Evolutionary conservation across 2,888 invertebrate species (phyloP).

Genomic region (Stenoptilia bipunctidactyla): DNA sequence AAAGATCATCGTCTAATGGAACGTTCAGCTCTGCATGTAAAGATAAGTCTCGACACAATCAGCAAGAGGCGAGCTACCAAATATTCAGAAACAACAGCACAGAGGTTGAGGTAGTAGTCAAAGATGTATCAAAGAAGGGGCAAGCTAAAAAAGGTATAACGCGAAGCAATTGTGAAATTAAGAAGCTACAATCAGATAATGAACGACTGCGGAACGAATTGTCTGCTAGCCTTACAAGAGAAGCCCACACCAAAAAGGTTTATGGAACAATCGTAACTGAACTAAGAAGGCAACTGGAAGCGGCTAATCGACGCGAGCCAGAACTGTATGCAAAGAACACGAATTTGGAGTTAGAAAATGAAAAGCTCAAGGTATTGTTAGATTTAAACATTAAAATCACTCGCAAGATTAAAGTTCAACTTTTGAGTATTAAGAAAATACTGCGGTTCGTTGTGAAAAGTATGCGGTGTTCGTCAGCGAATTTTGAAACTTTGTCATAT

Average conservation of each 20-base stretch:
- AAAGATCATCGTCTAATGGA: conserved; percentile 19
- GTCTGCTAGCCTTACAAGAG: background rate
- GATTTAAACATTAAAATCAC: background rate
- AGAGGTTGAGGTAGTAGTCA: conserved; percentile 48
- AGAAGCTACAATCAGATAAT: conserved; percentile 6
- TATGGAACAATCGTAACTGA: background rate
- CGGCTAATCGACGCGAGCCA: background rate
- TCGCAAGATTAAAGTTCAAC: background rate
- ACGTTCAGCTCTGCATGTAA: conserved; percentile 16
- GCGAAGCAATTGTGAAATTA: background rate
- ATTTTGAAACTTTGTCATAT: background rate
- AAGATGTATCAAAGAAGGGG: conserved; percentile 31
- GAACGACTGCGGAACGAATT: background rate
- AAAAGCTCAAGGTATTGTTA: background rate
- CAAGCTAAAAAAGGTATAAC: conserved; percentile 21
- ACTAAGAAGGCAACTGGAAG: background rate
- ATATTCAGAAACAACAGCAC: conserved; percentile 48
- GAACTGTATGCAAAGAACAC: background rate
- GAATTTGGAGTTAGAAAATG: background rate
- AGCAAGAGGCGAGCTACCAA: conserved; percentile 10
- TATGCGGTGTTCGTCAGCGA: background rate
- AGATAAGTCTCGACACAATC: too few relatives aligned
- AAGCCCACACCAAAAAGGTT: background rate
- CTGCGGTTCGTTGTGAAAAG: background rate
- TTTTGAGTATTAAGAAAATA: background rate